phyloP scores from a whole-genome alignment of 2,113 vertebrate genomes.

The Pangasianodon hypophthalmus region DNA sequence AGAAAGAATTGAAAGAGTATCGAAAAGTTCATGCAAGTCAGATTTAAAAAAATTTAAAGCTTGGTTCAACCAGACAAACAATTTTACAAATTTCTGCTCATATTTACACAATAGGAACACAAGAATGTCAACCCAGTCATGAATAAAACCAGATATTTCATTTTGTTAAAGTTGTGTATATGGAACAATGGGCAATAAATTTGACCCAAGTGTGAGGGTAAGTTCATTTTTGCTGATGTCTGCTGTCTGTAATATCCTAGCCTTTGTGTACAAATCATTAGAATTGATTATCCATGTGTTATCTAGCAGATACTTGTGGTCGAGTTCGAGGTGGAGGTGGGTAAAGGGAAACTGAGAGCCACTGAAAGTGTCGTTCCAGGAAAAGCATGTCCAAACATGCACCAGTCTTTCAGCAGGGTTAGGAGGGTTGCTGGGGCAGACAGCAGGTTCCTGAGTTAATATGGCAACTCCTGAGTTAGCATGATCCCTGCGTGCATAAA shows the following conservation, averaged over 20 bases:
- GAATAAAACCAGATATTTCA: not conserved
- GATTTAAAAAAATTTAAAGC: not conserved
- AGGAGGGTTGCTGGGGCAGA: not conserved
- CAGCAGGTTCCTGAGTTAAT: constrained; percentile 31
- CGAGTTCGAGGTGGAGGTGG: not conserved
- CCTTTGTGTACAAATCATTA: constrained; percentile 34
- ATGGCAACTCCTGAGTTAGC: constrained; percentile 29
- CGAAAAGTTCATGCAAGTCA: not conserved
- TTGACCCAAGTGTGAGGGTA: not conserved
- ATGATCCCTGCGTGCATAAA: not conserved
- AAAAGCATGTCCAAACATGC: constrained; percentile 34
- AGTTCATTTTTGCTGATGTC: not conserved
- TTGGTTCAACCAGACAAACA: not conserved
- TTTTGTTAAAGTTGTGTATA: not conserved
- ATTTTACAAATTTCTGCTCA: not conserved
- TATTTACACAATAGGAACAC: not conserved
- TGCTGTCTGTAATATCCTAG: not conserved
- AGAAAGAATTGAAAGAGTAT: not conserved
- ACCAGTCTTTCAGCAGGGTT: constrained; percentile 5
- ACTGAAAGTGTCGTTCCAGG: constrained; percentile 11
- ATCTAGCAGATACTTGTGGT: not conserved
- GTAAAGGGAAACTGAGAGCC: constrained; percentile 12
- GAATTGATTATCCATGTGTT: constrained; percentile 23
- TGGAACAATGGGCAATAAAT: not conserved
- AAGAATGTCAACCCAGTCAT: not conserved